Evolutionary conservation across 2,888 invertebrate species (phyloP).

Genomic region (Polietes domitor): DNA sequence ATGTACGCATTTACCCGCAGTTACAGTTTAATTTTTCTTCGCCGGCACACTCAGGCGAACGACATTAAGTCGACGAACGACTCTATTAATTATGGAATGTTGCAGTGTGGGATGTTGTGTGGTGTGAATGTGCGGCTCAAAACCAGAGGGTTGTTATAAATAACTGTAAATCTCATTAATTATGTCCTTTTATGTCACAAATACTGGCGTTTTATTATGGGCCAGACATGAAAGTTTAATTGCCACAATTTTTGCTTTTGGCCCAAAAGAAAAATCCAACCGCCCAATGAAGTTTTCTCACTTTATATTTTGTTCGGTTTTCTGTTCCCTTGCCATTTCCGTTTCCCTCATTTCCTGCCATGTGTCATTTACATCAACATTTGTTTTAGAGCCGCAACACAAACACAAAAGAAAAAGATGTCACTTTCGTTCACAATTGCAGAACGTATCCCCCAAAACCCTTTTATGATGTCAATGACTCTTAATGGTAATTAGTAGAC

Average conservation of each 20-base stretch:
- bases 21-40: constrained; percentile 8
- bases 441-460: constrained; percentile 6
- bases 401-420: not conserved
- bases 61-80: constrained; percentile 10
- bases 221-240: constrained; percentile 3
- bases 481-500: not conserved
- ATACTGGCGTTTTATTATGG: not conserved
- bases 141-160: constrained; percentile 17
- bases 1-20: constrained; percentile 17
- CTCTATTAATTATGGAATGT: constrained; percentile 24
- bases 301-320: too few relatives aligned
- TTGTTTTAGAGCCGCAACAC: not conserved
- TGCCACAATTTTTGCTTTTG: not conserved
- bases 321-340: too few relatives aligned
- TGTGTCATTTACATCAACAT: not conserved
- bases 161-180: constrained; percentile 36
- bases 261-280: not conserved
- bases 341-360: not conserved
- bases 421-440: not conserved
- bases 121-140: too few relatives aligned
- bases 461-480: constrained; percentile 2
- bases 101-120: too few relatives aligned
- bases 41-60: not conserved
- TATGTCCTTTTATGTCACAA: constrained; percentile 43
- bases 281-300: not conserved